These are phyloP conservation scores for Brachylomia viminalis DNA, from an alignment of 2,888 invertebrate genomes.

Conservation along the genomic window DNA sequence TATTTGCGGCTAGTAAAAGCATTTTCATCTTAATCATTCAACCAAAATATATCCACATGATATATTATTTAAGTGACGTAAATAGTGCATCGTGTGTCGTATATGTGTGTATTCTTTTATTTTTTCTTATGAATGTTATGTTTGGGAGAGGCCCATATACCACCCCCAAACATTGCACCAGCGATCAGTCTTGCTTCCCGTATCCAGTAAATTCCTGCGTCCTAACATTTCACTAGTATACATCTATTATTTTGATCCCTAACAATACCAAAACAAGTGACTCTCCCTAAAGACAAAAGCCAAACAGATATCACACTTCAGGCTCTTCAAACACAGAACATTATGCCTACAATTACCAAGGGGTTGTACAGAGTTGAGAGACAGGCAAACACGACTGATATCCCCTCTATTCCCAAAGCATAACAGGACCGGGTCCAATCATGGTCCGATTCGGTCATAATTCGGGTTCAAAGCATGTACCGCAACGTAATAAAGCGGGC, in stretches of 20 bases:
- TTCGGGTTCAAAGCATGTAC: slow-evolving; percentile 59
- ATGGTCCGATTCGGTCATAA: slow-evolving; percentile 47
- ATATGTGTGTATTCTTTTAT: too few relatives aligned
- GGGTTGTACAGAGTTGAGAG: neutral
- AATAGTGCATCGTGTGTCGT: too few relatives aligned
- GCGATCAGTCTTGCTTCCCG: too few relatives aligned
- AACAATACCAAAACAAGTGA: neutral
- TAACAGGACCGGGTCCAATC: slow-evolving; percentile 29
- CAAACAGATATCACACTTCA: slow-evolving; percentile 20
- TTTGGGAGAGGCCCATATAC: neutral
- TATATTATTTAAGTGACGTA: too few relatives aligned
- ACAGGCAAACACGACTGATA: slow-evolving; percentile 15
- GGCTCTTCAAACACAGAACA: neutral
- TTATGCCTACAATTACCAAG: neutral
- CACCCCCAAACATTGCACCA: neutral
- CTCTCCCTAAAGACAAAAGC: slow-evolving; percentile 16
- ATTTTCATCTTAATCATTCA: neutral
- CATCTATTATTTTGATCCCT: neutral
- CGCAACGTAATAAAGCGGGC: slow-evolving; percentile 47
- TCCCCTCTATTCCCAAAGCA: slow-evolving; percentile 33
- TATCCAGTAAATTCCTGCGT: neutral
- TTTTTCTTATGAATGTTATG: too few relatives aligned
- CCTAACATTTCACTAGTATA: neutral
- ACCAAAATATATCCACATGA: neutral
- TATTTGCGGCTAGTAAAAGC: neutral